Evolutionary conservation across 2,888 invertebrate species (phyloP).

Genomic region (Leptinotarsa haldemani): DNA sequence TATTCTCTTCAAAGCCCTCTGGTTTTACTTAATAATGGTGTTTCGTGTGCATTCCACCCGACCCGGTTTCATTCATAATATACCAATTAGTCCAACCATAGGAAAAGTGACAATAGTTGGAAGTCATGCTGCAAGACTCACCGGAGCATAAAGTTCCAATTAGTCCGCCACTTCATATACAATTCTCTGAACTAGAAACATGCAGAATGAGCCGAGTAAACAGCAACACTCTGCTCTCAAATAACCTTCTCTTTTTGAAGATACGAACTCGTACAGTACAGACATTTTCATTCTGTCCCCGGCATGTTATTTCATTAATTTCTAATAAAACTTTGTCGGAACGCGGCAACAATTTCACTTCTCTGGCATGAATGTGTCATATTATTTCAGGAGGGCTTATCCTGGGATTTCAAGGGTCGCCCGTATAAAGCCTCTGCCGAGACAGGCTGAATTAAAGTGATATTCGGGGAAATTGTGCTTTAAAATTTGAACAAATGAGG

Average conservation of each 20-base stretch:
- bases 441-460: background rate
- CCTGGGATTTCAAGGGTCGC: conserved; percentile 1
- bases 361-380: conserved; percentile 5
- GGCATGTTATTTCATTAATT: conserved; percentile 5
- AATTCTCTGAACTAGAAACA: conserved; percentile 14
- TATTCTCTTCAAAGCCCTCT: background rate
- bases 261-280: background rate
- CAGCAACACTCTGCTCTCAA: background rate
- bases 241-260: background rate
- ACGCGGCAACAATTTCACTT: conserved; percentile 6
- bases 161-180: background rate
- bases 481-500: background rate
- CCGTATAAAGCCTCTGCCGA: background rate
- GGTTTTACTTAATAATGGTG: background rate
- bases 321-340: conserved; percentile 6
- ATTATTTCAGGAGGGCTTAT: conserved; percentile 9
- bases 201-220: background rate
- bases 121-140: background rate
- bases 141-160: conserved; percentile 6
- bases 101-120: background rate
- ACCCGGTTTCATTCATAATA: background rate
- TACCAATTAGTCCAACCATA: background rate
- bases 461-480: background rate
- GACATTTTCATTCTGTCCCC: background rate
- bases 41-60: background rate